Base-by-base conservation (phyloP, 2,888 invertebrate genomes). In the Smittia sp. region DNA sequence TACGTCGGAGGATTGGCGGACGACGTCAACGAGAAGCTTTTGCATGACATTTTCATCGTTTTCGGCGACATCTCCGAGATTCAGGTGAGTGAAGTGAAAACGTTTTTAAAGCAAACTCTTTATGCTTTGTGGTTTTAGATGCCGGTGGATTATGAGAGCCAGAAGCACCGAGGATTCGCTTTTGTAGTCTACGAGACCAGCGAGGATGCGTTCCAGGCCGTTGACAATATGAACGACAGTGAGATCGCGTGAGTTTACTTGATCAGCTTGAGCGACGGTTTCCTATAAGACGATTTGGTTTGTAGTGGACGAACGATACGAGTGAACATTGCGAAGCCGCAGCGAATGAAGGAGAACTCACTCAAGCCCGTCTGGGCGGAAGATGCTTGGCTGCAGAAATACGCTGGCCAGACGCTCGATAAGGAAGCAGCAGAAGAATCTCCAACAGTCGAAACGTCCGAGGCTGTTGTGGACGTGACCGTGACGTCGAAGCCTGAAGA, bases 51-150 rank as follows among this genome's bases (percentile, higher is more conserved):
- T 0, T 99, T 99, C 80, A 94, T 98, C 77, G 98, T 98, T 1
- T 99, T 99, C 81, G 99, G 99, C 7, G 99, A 99, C 81, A 90
- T 99, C 75, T 90, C 95, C n/a, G 98, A 98, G 81, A 93, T 99
- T 62, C 96, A 98, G 84, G 95, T 97, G 81, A 27, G 11, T 63
- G 1, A 13, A 4, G 7, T 4, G 1, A 3, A 27, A 27, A 27
- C 63, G 63, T n/a, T 63, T 63, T 9, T 15, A 27, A 27, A 27
- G 11, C n/a, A 46, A 22, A 4, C 13, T 63, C n/a, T 27, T 24
- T 9, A 25, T 63, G 3, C 63, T 24, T 2, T 13, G 20, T 82
- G 6, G 3, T 58, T 13, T 63, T 63, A 63, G 63, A 63, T 63
- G 81, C 99, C 99, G 9, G 85, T 98, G 68, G 99, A 99, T 84